Conservation (phyloP, 2,888 invertebrate genomes). For the Tanaodytes sp. region DNA sequence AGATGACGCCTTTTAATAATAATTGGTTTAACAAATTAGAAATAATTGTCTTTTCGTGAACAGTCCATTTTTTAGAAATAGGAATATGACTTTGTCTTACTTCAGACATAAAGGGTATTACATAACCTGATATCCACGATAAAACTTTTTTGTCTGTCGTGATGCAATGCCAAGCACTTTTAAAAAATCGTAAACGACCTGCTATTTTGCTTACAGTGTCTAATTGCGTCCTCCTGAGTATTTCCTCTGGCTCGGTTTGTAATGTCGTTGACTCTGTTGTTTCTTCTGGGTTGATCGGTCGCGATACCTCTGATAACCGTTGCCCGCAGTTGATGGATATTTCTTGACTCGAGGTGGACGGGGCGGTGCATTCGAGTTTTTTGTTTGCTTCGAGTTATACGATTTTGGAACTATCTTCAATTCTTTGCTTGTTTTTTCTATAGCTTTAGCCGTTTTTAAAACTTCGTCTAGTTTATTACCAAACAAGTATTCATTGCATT, state of each 20-base stretch:
- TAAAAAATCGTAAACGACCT: conserved; percentile 21
- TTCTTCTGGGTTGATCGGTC: neutral
- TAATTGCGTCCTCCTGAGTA: conserved; percentile 15
- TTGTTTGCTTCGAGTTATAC: neutral
- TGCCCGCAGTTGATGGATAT: conserved; percentile 12
- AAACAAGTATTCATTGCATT: conserved; percentile 13
- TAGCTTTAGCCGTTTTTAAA: conserved; percentile 14
- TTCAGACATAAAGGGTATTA: no score
- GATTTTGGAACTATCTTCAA: conserved; percentile 2
- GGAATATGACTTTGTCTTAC: no score
- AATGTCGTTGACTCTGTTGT: neutral
- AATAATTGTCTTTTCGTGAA: no score
- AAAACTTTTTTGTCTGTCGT: no score
- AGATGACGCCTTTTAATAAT: no score
- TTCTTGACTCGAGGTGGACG: conserved; percentile 25
- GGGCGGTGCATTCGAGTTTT: conserved; percentile 32
- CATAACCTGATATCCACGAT: no score
- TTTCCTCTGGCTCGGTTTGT: neutral
- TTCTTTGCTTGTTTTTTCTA: conserved; percentile 22
- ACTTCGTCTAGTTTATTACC: conserved; percentile 14
- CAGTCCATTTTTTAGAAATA: no score
- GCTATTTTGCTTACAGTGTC: conserved; percentile 19
- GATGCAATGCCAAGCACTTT: neutral
- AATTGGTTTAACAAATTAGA: no score
- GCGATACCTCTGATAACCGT: conserved; percentile 22